A percentile compares a stretch with the other conserved stretches of the same genome.
Evolutionary conservation across 1,140 invertebrate species (phyloP).

Genomic region (Drosophila ficusphila): DNA sequence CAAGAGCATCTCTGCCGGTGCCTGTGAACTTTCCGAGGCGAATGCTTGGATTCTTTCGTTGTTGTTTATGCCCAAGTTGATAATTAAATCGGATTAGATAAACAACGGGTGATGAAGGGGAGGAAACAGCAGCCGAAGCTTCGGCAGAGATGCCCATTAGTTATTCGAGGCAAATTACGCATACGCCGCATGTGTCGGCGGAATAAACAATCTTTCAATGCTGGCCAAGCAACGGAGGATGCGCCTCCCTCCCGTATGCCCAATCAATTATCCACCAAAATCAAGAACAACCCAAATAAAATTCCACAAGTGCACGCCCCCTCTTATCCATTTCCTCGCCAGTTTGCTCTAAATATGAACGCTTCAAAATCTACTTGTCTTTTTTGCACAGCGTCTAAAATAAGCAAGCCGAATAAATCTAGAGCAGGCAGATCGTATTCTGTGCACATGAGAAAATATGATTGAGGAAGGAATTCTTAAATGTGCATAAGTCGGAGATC

Average conservation of each 20-base stretch:
- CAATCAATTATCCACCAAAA: constrained; percentile 53
- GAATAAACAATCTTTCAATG: constrained; percentile 66
- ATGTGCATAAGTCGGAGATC: not conserved
- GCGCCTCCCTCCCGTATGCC: constrained; percentile 1
- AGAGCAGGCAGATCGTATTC: constrained; percentile 65
- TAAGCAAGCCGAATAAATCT: constrained; percentile 64
- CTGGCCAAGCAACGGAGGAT: constrained; percentile 43
- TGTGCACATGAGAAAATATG: constrained; percentile 61
- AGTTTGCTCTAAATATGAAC: constrained; percentile 48
- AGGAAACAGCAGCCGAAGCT: constrained; percentile 19
- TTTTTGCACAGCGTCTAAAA: constrained; percentile 50
- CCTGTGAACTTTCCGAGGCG: constrained; percentile 50
- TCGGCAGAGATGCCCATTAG: constrained; percentile 38
- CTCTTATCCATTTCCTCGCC: constrained; percentile 11
- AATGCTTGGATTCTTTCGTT: constrained; percentile 47
- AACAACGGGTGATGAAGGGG: constrained; percentile 29
- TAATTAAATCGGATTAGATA: constrained; percentile 53
- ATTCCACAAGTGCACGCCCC: constrained; percentile 52
- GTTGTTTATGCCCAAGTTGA: constrained; percentile 48
- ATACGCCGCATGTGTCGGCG: constrained; percentile 61
- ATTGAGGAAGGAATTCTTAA: not conserved
- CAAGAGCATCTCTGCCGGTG: constrained; percentile 41
- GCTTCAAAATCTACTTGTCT: constrained; percentile 42
- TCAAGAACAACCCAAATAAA: constrained; percentile 51
- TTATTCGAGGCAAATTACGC: constrained; percentile 64